Conservation (phyloP, 2,113 vertebrate species). For the Corydoras maculifer region DNA sequence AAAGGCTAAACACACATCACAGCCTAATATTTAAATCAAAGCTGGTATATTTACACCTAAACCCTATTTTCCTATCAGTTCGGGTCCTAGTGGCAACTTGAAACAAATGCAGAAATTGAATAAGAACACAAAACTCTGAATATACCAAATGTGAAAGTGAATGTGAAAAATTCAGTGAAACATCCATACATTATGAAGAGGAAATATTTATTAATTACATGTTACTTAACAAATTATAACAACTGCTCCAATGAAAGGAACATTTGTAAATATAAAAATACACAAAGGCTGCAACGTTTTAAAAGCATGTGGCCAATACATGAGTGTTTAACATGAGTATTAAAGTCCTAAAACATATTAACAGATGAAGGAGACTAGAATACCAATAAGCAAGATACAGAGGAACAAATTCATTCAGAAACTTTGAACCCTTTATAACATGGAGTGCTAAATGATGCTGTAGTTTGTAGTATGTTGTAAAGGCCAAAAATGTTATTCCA, state of each 20-base stretch:
- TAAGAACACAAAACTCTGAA: no score
- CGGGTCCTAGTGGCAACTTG: no score
- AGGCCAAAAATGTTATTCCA: no score
- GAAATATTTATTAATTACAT: conserved; percentile 72
- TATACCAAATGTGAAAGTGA: no score
- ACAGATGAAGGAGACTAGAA: conserved; percentile 30
- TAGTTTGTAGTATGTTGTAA: no score
- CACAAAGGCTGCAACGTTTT: conserved; percentile 66
- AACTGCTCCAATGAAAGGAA: conserved; percentile 67
- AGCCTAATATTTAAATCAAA: no score
- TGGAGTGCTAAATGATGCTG: conserved; percentile 5
- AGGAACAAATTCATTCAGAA: conserved; percentile 28
- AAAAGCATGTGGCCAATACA: conserved; percentile 66
- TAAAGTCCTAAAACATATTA: conserved; percentile 38
- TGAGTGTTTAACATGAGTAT: conserved; percentile 55
- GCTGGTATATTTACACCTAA: no score
- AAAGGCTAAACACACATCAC: no score
- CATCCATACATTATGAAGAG: no score
- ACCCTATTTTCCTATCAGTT: no score
- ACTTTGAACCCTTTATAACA: conserved; percentile 1
- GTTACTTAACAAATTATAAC: conserved; percentile 78
- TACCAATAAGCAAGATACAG: conserved; percentile 9
- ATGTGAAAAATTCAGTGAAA: no score
- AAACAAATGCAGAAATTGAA: no score
- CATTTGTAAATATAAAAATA: conserved; percentile 62